Base-by-base conservation (phyloP, 2,888 invertebrate species). In the Sinhomidia bicolor region DNA sequence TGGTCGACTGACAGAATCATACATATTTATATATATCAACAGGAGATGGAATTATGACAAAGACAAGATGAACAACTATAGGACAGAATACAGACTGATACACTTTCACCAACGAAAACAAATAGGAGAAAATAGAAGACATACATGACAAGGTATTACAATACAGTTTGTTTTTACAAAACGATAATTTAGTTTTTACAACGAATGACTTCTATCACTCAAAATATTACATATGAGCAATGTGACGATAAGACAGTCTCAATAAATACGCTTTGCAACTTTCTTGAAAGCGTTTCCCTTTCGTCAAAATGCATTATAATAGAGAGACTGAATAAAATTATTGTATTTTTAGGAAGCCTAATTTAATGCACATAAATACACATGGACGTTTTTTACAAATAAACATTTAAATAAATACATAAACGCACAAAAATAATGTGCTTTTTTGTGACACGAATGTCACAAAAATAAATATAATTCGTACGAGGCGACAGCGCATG, bases 401-500 rank as follows among this genome's bases (percentile, higher is more conserved):
- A 12, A 14, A 23, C 20, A 44, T 20, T 12, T 44, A 71, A 14
- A 17, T 20, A 76, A 51, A 29, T 6, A n/a, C n/a, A n/a, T n/a
- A n/a, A n/a, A n/a, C n/a, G n/a, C 29, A 36, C 29, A 62, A 62
- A 23, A 62, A 29, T 60, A 60, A 20, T 26, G 12, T 23, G 6
- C 23, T 74, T 29, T 20, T 68, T 68, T 36, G 36, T 68, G 68
- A 20, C 29, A 32, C 14, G n/a, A 17, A 54, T 1, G 12, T 9
- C 20, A 54, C n/a, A 32, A 78, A 44, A 41, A 44, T 23, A 23
- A 47, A 17, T 23, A 47, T 29, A 83, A 88, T 78, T 23, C 86
- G 89, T 87, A 91, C 90, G 92, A 92, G 92, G 90, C 91, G 92
- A 92, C 92, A 92, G 90, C 92, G 91, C 92, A 92, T 92, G 91